A percentile compares a stretch with the other conserved stretches of the same genome.
Conservation (phyloP, 2,888 invertebrate genomes). For the Synanthedon vespiformis region DNA sequence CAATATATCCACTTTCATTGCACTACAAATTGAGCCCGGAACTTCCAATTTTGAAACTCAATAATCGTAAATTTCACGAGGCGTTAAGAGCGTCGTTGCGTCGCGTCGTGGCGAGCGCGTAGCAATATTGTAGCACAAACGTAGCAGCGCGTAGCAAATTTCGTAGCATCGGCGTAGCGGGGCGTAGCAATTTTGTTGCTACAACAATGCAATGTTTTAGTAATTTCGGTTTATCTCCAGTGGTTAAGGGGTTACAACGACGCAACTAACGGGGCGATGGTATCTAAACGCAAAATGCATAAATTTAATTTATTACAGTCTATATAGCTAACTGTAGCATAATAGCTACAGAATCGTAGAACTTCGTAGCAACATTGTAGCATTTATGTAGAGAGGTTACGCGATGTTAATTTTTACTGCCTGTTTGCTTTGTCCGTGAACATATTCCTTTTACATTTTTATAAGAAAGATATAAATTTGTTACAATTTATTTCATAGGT, state of each 20-base stretch:
- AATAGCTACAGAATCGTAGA: conserved; percentile 1
- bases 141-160: not conserved
- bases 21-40: not conserved
- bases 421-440: not conserved
- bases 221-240: not conserved
- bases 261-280: not conserved
- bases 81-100: not conserved
- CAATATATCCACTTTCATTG: not conserved
- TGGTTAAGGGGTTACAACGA: no score
- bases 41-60: not conserved
- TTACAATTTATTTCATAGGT: no score
- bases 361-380: conserved; percentile 2
- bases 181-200: not conserved
- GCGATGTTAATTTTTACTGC: not conserved
- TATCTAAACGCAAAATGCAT: not conserved
- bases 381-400: conserved; percentile 1
- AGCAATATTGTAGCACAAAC: not conserved
- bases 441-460: no score
- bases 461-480: no score
- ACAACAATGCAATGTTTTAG: not conserved
- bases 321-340: not conserved
- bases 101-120: not conserved
- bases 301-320: not conserved
- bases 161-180: not conserved
- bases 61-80: not conserved